phyloP scores from a whole-genome alignment of 2,113 vertebrate genomes.

The Acrocephalus kingi region DNA sequence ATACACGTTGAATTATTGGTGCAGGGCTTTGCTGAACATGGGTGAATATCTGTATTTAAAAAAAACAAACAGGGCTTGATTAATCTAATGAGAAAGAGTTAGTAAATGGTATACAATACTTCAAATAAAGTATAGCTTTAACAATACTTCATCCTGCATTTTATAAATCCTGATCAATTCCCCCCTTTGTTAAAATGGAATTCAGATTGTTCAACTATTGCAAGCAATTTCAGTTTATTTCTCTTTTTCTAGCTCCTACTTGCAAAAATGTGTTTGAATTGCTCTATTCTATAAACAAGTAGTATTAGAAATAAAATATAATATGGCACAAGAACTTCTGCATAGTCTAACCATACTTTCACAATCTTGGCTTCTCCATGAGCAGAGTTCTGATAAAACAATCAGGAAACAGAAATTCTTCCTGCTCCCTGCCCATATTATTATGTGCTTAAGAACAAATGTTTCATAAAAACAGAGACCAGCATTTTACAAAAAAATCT shows the following conservation, averaged over 20 bases:
- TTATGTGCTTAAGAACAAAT: not conserved
- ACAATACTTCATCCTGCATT: not conserved
- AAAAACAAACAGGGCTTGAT: not conserved
- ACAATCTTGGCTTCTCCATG: not conserved
- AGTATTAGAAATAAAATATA: not conserved
- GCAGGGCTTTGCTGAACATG: constrained; percentile 85
- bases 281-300: not conserved
- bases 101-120: not conserved
- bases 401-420: not conserved
- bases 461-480: not conserved
- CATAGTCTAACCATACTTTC: not conserved
- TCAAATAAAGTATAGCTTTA: not conserved
- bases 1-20: constrained; percentile 87
- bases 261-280: not conserved
- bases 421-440: not conserved
- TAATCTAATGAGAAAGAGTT: not conserved
- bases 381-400: constrained; percentile 1
- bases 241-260: not conserved
- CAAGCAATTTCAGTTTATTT: not conserved
- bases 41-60: constrained; percentile 77
- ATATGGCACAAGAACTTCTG: not conserved
- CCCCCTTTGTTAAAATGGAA: not conserved
- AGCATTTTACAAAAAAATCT: not conserved
- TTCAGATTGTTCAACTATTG: not conserved
- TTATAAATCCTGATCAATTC: not conserved